These are phyloP conservation scores for Megaustenia siamemsis DNA, from an alignment of 2,888 invertebrate genomes.

Conservation along the genomic window DNA sequence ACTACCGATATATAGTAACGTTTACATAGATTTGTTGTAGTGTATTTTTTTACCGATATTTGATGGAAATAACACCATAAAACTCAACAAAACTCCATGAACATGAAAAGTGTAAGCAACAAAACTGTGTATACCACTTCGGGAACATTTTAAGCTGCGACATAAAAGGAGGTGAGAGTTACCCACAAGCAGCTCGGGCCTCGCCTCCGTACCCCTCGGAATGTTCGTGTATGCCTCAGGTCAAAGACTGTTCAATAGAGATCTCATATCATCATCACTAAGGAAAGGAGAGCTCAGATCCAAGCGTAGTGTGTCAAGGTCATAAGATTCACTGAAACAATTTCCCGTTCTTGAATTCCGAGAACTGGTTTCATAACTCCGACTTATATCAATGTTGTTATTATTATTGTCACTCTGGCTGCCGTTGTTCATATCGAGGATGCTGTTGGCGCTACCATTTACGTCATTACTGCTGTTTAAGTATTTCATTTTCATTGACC, in stretches of 20 bases:
- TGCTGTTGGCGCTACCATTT: neutral
- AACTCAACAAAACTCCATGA: too few species aligned
- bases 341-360: neutral
- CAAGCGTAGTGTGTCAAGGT: constrained; percentile 30
- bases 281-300: constrained; percentile 28
- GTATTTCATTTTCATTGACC: neutral
- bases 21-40: too few species aligned
- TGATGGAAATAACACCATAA: too few species aligned
- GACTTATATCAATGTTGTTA: neutral
- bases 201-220: too few species aligned
- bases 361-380: neutral
- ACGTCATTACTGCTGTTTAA: neutral
- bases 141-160: too few species aligned
- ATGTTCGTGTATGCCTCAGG: neutral
- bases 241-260: constrained; percentile 28
- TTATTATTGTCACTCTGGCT: neutral
- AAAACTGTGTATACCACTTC: too few species aligned
- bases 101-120: too few species aligned
- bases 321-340: neutral
- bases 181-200: too few species aligned
- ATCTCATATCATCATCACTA: constrained; percentile 43
- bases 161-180: too few species aligned
- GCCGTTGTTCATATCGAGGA: neutral
- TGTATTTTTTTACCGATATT: too few species aligned
- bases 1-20: too few species aligned